Evolutionary conservation across 2,797 vertebrate genomes (phyloP).

Genomic region (Enteromius argenteus): DNA sequence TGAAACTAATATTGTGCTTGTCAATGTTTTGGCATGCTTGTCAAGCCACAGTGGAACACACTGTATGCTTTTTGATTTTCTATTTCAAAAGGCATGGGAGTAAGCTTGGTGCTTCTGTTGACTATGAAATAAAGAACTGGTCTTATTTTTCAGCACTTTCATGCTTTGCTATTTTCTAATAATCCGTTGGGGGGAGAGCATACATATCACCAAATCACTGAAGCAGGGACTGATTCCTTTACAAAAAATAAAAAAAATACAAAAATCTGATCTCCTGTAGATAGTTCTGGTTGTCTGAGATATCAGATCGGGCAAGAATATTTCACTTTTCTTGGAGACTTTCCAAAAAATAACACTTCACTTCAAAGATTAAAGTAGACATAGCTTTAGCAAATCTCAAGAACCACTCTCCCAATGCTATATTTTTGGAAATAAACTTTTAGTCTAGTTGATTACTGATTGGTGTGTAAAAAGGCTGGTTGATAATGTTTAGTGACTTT

Average conservation of each 20-base stretch:
- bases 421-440: conserved; percentile 18
- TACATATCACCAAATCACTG: conserved; percentile 57
- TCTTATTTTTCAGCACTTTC: conserved; percentile 62
- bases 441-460: neutral
- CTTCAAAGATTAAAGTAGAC: conserved; percentile 54
- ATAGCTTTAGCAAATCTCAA: neutral
- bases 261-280: conserved; percentile 41
- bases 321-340: conserved; percentile 55
- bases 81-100: conserved; percentile 65
- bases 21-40: conserved; percentile 19
- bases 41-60: conserved; percentile 56
- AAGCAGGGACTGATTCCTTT: conserved; percentile 51
- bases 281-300: conserved; percentile 63
- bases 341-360: conserved; percentile 60
- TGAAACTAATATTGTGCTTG: conserved; percentile 10
- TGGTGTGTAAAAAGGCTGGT: neutral
- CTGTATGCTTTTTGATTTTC: conserved; percentile 59
- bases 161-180: conserved; percentile 62
- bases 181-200: conserved; percentile 63
- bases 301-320: conserved; percentile 63
- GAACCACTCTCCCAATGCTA: neutral
- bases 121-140: conserved; percentile 48
- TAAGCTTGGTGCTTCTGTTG: conserved; percentile 57
- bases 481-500: neutral
- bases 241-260: neutral